A percentile compares a stretch with the other conserved stretches of the same genome.
Evolutionary conservation across 2,113 vertebrate species (phyloP).

Genomic region (Gnathonemus echidnorhynchus): DNA sequence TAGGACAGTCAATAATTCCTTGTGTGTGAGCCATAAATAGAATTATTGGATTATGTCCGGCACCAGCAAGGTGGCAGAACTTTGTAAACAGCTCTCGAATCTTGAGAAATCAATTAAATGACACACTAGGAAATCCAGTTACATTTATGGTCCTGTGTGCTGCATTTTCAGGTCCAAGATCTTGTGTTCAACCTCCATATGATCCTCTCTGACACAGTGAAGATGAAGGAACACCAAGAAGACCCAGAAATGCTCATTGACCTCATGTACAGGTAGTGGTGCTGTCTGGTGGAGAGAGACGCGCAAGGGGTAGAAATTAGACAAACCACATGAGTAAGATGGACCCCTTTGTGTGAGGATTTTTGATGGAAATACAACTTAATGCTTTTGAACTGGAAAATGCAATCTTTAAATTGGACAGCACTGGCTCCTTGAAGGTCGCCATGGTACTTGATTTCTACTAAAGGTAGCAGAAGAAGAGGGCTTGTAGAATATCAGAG

Average conservation of each 20-base stretch:
- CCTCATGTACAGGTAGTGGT: constrained; percentile 88
- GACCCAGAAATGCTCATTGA: constrained; percentile 98
- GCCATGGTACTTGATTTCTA: not conserved
- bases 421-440: not conserved
- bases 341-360: not conserved
- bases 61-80: not conserved
- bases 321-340: not conserved
- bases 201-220: constrained; percentile 97
- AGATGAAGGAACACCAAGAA: constrained; percentile 99
- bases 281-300: not conserved
- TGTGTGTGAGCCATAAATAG: not conserved
- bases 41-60: not conserved
- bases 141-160: not conserved
- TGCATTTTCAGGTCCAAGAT: constrained; percentile 79
- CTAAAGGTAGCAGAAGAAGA: not conserved
- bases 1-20: not conserved
- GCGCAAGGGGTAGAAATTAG: not conserved
- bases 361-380: not conserved
- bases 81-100: not conserved
- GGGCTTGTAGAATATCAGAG: too few species aligned
- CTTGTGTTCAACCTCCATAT: constrained; percentile 97
- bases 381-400: not conserved
- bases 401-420: not conserved
- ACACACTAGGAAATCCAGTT: not conserved
- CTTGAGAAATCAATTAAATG: not conserved